Evolutionary conservation across 2,113 vertebrate genomes (phyloP).

Genomic region (Stegostoma tigrinum): DNA sequence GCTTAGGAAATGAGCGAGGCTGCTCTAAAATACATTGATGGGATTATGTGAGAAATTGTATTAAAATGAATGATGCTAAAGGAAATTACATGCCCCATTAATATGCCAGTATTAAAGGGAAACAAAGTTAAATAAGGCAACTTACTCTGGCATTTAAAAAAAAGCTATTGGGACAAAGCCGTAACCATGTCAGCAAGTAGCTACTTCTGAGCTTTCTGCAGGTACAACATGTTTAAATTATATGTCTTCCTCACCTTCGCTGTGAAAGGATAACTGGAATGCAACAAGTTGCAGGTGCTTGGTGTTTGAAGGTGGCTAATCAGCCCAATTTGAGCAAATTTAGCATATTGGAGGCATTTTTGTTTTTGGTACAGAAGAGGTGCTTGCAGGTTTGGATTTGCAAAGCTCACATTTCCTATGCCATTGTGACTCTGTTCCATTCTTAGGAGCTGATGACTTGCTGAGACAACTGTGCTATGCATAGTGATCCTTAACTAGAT

Average conservation of each 20-base stretch:
- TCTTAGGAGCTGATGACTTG: not conserved
- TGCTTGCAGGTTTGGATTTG: not conserved
- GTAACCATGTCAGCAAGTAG: not conserved
- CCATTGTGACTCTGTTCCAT: not conserved
- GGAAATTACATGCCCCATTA: no score
- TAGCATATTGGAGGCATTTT: not conserved
- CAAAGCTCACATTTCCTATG: not conserved
- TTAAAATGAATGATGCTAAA: no score
- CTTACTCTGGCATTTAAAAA: not conserved
- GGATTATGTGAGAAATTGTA: no score
- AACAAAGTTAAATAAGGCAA: no score
- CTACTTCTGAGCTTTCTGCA: not conserved
- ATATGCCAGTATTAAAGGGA: no score
- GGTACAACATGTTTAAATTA: not conserved
- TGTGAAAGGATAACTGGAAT: not conserved
- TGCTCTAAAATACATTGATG: no score
- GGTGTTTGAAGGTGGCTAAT: not conserved
- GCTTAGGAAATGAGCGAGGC: no score
- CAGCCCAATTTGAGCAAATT: not conserved
- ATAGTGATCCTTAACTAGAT: not conserved
- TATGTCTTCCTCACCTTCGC: not conserved
- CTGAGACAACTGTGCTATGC: not conserved
- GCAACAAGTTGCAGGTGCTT: not conserved
- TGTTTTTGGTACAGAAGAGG: not conserved
- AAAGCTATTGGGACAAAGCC: not conserved